Percentiles rank a stretch among this genome's conserved stretches.
Evolutionary conservation across 2,797 vertebrate species (phyloP).

Genomic region (Xenopus petersii): DNA sequence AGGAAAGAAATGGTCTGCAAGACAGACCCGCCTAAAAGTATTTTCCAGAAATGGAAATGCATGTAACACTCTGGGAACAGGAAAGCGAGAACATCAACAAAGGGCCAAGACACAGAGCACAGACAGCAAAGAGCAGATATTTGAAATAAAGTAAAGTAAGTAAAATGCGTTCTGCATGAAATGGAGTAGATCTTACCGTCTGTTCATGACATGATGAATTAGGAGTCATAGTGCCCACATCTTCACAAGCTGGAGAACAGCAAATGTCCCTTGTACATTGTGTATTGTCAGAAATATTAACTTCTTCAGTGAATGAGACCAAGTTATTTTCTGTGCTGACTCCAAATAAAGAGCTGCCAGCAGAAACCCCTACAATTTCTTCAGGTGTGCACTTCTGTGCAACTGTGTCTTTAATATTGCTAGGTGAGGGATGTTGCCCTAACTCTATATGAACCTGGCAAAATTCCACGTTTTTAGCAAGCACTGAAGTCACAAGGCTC

Average conservation of each 20-base stretch:
- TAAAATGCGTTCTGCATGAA: no score
- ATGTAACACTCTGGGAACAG: neutral
- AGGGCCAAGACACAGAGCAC: no score
- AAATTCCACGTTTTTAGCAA: neutral
- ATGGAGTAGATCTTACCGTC: neutral
- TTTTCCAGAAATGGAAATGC: neutral
- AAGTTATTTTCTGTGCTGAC: constrained; percentile 11
- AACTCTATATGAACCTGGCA: neutral
- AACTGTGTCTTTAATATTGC: neutral
- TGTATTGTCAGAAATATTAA: neutral
- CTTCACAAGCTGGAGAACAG: neutral
- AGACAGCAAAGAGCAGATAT: no score
- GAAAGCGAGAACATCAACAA: neutral
- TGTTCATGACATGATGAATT: neutral
- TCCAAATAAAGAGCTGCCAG: no score
- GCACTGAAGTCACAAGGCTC: neutral
- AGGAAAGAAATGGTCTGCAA: neutral
- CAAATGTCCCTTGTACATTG: neutral
- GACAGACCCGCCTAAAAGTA: neutral
- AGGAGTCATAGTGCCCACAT: neutral
- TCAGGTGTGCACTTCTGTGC: neutral
- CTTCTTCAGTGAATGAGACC: neutral
- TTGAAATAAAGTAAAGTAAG: no score
- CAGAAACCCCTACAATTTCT: constrained; percentile 3
- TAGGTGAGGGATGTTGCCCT: no score